Conservation (phyloP, 1,140 invertebrate genomes). For the Acromyrmex charruanus region DNA sequence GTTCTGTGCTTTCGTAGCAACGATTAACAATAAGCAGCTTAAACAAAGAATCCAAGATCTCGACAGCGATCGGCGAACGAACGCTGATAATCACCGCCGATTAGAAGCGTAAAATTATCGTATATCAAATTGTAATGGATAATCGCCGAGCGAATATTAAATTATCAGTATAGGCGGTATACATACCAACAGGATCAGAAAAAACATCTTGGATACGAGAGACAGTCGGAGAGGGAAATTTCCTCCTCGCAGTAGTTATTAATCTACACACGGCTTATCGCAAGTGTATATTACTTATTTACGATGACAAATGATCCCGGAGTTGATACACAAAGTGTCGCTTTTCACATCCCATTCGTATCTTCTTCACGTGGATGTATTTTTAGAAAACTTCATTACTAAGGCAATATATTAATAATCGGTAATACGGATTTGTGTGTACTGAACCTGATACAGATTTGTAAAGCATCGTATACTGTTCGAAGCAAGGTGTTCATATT, state of each 20-base stretch:
- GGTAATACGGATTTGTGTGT: background rate
- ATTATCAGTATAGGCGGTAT: background rate
- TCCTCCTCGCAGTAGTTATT: background rate
- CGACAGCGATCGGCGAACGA: background rate
- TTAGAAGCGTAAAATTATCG: background rate
- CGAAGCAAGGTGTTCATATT: background rate
- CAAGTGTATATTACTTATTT: slow-evolving; percentile 16
- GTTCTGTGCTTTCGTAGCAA: background rate
- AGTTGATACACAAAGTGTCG: background rate
- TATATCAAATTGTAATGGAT: background rate
- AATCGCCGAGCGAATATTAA: background rate
- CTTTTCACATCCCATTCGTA: background rate
- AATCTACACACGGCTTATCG: slow-evolving; percentile 36
- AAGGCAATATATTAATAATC: background rate
- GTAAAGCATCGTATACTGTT: background rate
- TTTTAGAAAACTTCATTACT: background rate
- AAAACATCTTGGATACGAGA: slow-evolving; percentile 24
- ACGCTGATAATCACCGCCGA: background rate
- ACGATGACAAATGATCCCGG: background rate
- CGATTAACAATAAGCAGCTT: background rate
- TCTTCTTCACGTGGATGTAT: background rate
- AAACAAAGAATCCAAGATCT: background rate
- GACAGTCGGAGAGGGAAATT: background rate
- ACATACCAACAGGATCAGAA: slow-evolving; percentile 36
- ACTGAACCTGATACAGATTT: background rate